Percentiles rank a stretch among this genome's conserved stretches.
phyloP scores from a whole-genome alignment of 2,888 invertebrate genomes.

The Saturnia pavonia region DNA sequence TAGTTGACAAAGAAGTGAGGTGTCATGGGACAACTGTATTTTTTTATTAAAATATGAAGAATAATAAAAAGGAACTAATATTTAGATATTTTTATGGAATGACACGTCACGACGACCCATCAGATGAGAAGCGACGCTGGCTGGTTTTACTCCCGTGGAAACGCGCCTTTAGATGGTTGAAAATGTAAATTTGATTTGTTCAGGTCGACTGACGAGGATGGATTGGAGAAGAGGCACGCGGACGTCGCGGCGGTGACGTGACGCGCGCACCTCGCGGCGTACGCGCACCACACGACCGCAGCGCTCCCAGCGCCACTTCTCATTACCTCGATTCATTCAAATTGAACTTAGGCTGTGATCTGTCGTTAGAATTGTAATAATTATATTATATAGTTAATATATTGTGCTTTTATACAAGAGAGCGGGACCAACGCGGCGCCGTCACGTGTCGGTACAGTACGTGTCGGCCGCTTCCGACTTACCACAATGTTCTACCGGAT shows the following conservation, averaged over 20 bases:
- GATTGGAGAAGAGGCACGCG: conserved; percentile 56
- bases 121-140: too few relatives aligned
- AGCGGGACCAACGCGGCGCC: conserved; percentile 57
- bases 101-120: too few relatives aligned
- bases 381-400: conserved; percentile 30
- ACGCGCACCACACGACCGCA: conserved; percentile 23
- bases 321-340: conserved; percentile 51
- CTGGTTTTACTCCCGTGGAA: too few relatives aligned
- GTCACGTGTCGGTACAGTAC: neutral
- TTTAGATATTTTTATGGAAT: too few relatives aligned
- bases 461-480: neutral
- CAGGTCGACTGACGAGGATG: conserved; percentile 75
- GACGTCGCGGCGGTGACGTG: conserved; percentile 74
- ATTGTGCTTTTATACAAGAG: conserved; percentile 58
- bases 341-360: conserved; percentile 77
- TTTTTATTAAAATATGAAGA: too few relatives aligned
- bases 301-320: conserved; percentile 19
- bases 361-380: conserved; percentile 59
- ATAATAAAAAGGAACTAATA: too few relatives aligned
- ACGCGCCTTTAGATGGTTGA: too few relatives aligned
- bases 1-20: too few relatives aligned
- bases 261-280: conserved; percentile 48
- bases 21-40: too few relatives aligned
- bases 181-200: neutral
- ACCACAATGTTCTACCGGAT: conserved; percentile 11